phyloP scores from a whole-genome alignment of 1,140 invertebrate species.

The Drosophila bocki region DNA sequence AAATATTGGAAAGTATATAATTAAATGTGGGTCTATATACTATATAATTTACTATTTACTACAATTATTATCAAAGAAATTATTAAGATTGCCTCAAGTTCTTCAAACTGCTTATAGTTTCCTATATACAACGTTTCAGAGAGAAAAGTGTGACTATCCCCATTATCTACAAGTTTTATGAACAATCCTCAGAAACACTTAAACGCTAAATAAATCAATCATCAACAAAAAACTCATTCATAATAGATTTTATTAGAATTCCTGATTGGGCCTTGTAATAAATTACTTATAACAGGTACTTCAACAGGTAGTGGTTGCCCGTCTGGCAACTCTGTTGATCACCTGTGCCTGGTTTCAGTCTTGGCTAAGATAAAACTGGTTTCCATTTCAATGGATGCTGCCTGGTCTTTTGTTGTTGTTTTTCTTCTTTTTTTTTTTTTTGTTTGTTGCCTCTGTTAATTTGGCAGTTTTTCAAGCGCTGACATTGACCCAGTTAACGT shows the following conservation, averaged over 20 bases:
- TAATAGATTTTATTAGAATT: not conserved
- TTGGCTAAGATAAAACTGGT: slow-evolving; percentile 73
- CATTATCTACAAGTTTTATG: not conserved
- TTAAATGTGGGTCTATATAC: too few species aligned
- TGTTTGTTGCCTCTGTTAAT: slow-evolving; percentile 64
- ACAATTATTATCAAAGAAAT: too few species aligned
- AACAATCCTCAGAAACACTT: not conserved
- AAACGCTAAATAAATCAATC: not conserved
- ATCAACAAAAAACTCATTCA: not conserved
- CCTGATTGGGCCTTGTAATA: not conserved
- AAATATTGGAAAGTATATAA: too few species aligned
- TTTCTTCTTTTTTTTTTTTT: slow-evolving; percentile 28
- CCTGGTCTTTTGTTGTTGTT: slow-evolving; percentile 18
- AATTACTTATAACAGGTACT: not conserved
- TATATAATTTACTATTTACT: too few species aligned
- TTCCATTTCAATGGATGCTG: slow-evolving; percentile 48
- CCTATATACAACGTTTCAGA: not conserved
- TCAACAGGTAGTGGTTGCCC: not conserved
- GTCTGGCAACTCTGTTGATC: slow-evolving; percentile 49
- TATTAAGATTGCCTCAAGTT: too few species aligned
- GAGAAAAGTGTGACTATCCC: not conserved
- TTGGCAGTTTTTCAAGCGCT: slow-evolving; percentile 77
- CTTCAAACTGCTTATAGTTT: too few species aligned
- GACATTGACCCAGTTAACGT: slow-evolving; percentile 79
- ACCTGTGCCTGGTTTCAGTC: slow-evolving; percentile 51